Evolutionary conservation across 2,888 invertebrate genomes (phyloP), one percentile per base, ranked within the genome.

Genomic region (Caradrina clavipalpis): DNA sequence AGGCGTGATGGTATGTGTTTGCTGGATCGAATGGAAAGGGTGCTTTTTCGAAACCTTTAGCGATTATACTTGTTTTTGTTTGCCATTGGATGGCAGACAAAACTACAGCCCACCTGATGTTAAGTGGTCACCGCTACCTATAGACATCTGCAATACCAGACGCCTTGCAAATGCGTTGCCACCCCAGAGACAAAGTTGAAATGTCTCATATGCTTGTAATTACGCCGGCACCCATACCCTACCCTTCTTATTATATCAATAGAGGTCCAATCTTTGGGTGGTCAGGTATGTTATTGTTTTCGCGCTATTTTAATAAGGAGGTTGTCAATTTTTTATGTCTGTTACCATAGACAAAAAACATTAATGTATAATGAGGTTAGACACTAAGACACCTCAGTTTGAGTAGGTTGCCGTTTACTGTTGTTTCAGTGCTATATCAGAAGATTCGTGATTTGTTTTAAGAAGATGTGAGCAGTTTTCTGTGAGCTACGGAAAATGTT

Each of bases 401-500:
- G 65, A 49, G 74, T 49, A 55, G 74, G 70, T 31, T 47, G 19
- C 26, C 26, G 2, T 26, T 3, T 26, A 26, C 26, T 26, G 26
- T 26, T 26, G 26, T 26, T 26, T 26, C 26, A 3, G 26, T 26
- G 26, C 31, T 47, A 13, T 63, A 63, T 26, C 4, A 39, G 39
- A 51, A 1, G 47, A n/a, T 4, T 2, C 39, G n/a, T 62, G 0
- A 15, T 21, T 63, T 21, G 31, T 45, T 53, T 42, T 2, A 45
- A 66, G 51, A n/a, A 10, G n/a, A 42, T 53, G 17, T 3, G 2
- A 45, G 17, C 17, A 45, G 15, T 6, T 2, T 17, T 45, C 17
- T 45, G 45, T 17, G 45, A 17, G 45, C 45, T 45, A 17, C 15
- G 17, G 7, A 15, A 35, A 35, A 7, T 35, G 35, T 7, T 35